A percentile compares a stretch with the other conserved stretches of the same genome.
These are phyloP conservation scores for Chitala chitala DNA, from an alignment of 2,113 vertebrate species.

Conservation along the genomic window DNA sequence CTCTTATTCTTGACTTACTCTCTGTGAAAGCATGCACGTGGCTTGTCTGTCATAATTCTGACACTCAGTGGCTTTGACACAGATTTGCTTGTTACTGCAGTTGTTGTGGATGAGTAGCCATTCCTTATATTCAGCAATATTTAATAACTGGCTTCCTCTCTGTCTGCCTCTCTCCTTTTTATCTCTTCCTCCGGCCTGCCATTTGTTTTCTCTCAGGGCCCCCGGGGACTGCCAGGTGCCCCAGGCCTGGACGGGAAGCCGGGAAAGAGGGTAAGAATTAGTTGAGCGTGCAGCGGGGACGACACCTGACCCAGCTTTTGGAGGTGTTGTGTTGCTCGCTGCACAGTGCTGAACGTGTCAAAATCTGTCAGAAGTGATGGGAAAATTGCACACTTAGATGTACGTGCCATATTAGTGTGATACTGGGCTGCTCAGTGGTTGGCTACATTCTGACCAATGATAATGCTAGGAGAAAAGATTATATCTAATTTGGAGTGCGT, in stretches of 20 bases:
- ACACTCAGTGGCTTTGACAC: neutral
- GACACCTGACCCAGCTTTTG: neutral
- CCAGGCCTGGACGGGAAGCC: constrained; percentile 63
- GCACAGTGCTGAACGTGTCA: neutral
- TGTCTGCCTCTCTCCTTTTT: constrained; percentile 15
- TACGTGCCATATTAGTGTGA: too few relatives aligned
- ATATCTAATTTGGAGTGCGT: neutral
- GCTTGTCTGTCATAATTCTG: neutral
- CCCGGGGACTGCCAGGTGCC: constrained; percentile 67
- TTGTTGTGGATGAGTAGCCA: constrained; percentile 5
- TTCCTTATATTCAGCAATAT: neutral
- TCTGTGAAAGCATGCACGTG: neutral
- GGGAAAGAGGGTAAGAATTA: constrained; percentile 75
- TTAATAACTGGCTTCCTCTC: constrained; percentile 1
- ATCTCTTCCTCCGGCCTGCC: constrained; percentile 2
- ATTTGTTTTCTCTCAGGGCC: constrained; percentile 58
- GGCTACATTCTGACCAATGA: too few relatives aligned
- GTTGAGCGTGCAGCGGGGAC: neutral
- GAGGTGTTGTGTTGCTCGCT: neutral
- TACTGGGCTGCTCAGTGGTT: too few relatives aligned
- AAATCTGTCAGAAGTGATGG: neutral
- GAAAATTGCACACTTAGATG: neutral
- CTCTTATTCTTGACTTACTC: constrained; percentile 15
- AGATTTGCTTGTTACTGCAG: constrained; percentile 2
- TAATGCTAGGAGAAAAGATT: too few relatives aligned